These are phyloP conservation scores for Steinernema khuongi DNA, from an alignment of 1,140 invertebrate species.

Conservation along the genomic window DNA sequence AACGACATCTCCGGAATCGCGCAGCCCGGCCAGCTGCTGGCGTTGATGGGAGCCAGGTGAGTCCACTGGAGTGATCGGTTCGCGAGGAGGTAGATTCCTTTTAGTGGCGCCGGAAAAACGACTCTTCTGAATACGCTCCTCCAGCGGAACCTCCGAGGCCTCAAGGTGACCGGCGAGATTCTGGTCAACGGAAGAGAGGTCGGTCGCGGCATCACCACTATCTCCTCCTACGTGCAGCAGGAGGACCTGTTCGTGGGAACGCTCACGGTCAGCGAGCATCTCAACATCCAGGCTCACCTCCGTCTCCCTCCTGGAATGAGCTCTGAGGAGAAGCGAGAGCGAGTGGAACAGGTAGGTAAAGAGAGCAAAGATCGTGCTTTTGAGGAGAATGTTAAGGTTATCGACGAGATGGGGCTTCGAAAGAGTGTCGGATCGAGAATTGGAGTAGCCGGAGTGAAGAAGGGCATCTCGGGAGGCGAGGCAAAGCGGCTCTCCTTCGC, in stretches of 20 bases:
- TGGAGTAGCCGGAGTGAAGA: conserved; percentile 47
- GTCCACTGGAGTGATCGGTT: conserved; percentile 20
- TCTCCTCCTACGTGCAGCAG: conserved; percentile 65
- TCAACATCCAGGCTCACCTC: conserved; percentile 61
- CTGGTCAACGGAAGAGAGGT: conserved; percentile 34
- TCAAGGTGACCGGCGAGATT: conserved; percentile 43
- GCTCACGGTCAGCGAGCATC: conserved; percentile 64
- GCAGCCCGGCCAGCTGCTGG: conserved; percentile 40
- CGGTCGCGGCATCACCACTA: conserved; percentile 54
- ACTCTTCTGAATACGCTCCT: conserved; percentile 49
- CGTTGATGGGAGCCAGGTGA: conserved; percentile 46
- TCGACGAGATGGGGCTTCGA: conserved; percentile 46
- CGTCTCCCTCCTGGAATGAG: conserved; percentile 28
- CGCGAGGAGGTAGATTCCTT: not conserved
- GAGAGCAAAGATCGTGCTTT: not conserved
- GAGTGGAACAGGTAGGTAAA: conserved; percentile 32
- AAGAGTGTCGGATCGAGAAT: conserved; percentile 44
- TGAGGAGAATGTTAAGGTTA: conserved; percentile 29
- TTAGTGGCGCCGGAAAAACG: conserved; percentile 54
- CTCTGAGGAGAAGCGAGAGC: conserved; percentile 22
- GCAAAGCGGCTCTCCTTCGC: conserved; percentile 62
- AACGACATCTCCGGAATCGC: conserved; percentile 31
- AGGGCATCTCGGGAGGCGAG: conserved; percentile 60
- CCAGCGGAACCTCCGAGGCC: conserved; percentile 46
- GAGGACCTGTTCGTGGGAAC: conserved; percentile 64